Evolutionary conservation across 2,797 vertebrate species (phyloP).

Genomic region (Enteromius afrohamiltoni): DNA sequence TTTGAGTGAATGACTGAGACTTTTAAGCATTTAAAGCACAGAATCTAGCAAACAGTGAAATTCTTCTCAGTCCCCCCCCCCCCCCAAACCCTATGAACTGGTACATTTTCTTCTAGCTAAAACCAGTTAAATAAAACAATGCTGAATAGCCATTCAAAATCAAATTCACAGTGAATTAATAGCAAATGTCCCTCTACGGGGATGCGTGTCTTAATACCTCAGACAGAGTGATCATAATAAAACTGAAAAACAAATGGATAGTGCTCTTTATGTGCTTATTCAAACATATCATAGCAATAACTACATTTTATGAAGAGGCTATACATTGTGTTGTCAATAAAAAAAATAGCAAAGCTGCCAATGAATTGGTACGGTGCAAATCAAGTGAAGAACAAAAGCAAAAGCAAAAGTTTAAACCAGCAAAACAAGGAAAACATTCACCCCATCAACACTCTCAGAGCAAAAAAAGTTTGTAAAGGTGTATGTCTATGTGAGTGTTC

Average conservation of each 20-base stretch:
- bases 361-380: constrained; percentile 25
- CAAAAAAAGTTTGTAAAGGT: constrained; percentile 1
- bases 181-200: not conserved
- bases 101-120: constrained; percentile 52
- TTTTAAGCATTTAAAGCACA: constrained; percentile 61
- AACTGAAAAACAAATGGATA: constrained; percentile 27
- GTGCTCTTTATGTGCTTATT: constrained; percentile 40
- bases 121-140: constrained; percentile 57
- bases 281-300: constrained; percentile 47
- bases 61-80: not conserved
- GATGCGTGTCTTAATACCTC: constrained; percentile 29
- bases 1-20: constrained; percentile 17
- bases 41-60: constrained; percentile 45
- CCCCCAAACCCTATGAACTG: not conserved
- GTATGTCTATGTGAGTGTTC: not conserved
- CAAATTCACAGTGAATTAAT: constrained; percentile 37
- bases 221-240: not conserved
- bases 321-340: constrained; percentile 38
- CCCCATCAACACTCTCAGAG: not conserved
- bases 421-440: not conserved
- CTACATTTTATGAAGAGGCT: constrained; percentile 49
- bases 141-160: constrained; percentile 48
- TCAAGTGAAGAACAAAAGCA: constrained; percentile 17
- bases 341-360: constrained; percentile 34
- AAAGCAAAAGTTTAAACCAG: not conserved